Evolutionary conservation across 2,888 invertebrate genomes (phyloP).

Genomic region (Drosophila sordidapex): DNA sequence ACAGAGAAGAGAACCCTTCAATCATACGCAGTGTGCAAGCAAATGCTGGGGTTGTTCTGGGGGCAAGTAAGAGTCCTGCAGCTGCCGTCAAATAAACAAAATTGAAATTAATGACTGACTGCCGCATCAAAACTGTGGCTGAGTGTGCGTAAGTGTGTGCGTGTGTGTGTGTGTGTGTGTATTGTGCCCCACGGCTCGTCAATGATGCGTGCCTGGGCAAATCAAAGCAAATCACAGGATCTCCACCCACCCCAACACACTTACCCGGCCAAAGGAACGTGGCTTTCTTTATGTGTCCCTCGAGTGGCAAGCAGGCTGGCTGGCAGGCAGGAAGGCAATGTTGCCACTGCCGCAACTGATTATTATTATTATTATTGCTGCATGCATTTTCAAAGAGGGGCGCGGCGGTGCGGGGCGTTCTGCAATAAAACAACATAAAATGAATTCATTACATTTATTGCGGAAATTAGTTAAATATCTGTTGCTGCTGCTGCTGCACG

Average conservation of each 20-base stretch:
- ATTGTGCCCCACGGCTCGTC: conserved; percentile 52
- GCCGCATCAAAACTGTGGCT: conserved; percentile 14
- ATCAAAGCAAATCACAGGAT: conserved; percentile 59
- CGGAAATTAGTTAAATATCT: conserved; percentile 62
- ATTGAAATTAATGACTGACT: conserved; percentile 74
- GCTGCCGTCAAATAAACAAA: conserved; percentile 36
- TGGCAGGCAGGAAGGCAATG: background rate
- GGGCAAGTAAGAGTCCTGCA: conserved; percentile 5
- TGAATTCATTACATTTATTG: conserved; percentile 42
- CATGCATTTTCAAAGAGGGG: conserved; percentile 25
- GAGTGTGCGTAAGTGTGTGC: background rate
- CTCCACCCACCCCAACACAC: background rate
- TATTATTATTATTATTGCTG: conserved; percentile 52
- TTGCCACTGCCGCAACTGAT: conserved; percentile 48
- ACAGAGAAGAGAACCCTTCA: conserved; percentile 40
- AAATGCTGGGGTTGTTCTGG: conserved; percentile 2
- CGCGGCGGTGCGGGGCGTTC: background rate
- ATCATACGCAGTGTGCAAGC: conserved; percentile 17
- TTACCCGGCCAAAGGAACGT: conserved; percentile 14
- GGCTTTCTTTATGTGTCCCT: conserved; percentile 47
- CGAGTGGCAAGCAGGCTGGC: conserved; percentile 24
- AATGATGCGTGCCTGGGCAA: conserved; percentile 69
- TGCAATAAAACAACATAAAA: conserved; percentile 49
- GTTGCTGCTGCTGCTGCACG: conserved; percentile 5
- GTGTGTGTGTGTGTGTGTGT: background rate